Evolutionary conservation across 2,797 vertebrate genomes (phyloP).

Genomic region (Balearica regulorum): DNA sequence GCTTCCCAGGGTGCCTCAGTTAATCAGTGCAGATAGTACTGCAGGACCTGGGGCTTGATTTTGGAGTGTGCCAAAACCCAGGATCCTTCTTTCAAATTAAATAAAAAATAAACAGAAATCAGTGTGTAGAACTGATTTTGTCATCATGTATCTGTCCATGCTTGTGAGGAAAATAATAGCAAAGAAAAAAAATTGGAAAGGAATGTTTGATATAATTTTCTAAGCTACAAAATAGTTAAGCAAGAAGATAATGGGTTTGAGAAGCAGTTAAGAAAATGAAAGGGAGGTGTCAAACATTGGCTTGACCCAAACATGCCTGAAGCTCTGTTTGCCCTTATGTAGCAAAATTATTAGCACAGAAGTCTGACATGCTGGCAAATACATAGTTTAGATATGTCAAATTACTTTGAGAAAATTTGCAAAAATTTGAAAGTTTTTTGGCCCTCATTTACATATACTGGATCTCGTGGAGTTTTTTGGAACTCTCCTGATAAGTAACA

Average conservation of each 20-base stretch:
- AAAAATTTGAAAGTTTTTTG: neutral
- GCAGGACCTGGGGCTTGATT: neutral
- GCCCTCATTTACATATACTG: conserved; percentile 8
- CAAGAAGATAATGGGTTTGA: neutral
- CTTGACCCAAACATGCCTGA: neutral
- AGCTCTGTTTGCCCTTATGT: neutral
- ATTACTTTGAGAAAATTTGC: neutral
- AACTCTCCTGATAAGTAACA: neutral
- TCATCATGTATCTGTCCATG: neutral
- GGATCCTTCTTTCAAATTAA: neutral
- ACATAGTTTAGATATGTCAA: neutral
- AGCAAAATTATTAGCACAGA: neutral
- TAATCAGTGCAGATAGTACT: neutral
- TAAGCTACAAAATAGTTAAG: neutral
- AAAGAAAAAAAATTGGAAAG: neutral
- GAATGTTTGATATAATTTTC: neutral
- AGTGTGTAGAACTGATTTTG: neutral
- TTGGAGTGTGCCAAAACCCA: neutral
- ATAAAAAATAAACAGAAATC: neutral
- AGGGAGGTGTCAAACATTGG: neutral
- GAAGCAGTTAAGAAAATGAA: neutral
- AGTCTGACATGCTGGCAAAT: neutral
- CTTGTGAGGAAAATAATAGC: neutral
- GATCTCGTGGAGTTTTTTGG: neutral
- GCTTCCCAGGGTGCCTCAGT: neutral